Evolutionary conservation across 2,797 vertebrate species (phyloP).

Genomic region (Champsocephalus gunnari): DNA sequence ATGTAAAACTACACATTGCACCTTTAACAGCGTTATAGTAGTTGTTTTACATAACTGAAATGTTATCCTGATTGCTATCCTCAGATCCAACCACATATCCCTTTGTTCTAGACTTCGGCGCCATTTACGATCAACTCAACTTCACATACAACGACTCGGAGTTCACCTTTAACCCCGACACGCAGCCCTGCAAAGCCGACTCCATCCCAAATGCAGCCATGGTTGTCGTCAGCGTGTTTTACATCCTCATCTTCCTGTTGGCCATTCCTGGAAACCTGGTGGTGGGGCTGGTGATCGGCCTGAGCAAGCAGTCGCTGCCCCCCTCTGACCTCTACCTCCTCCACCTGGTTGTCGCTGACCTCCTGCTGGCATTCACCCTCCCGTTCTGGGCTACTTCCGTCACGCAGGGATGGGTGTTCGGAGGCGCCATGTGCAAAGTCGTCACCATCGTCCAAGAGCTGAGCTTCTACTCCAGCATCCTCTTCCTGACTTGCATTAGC

Average conservation of each 20-base stretch:
- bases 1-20: too few species aligned
- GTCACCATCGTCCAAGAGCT: constrained; percentile 78
- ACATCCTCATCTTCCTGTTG: constrained; percentile 75
- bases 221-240: constrained; percentile 57
- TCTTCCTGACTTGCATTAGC: constrained; percentile 84
- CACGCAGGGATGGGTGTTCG: constrained; percentile 78
- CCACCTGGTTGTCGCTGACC: constrained; percentile 77
- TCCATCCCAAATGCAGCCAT: constrained; percentile 10
- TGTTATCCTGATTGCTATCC: constrained; percentile 3
- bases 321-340: constrained; percentile 84
- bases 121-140: constrained; percentile 63
- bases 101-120: constrained; percentile 37
- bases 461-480: constrained; percentile 84
- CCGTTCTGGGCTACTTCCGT: constrained; percentile 80
- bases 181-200: constrained; percentile 59
- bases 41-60: neutral
- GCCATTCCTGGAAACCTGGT: constrained; percentile 81
- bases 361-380: constrained; percentile 78
- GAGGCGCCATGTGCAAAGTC: constrained; percentile 77
- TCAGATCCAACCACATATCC: constrained; percentile 63
- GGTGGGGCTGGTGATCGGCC: constrained; percentile 76
- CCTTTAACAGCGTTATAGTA: neutral
- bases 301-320: constrained; percentile 56
- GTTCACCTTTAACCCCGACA: constrained; percentile 39
- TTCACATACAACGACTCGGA: constrained; percentile 50